Evolutionary conservation across 2,113 vertebrate species (phyloP), one percentile per base, ranked within the genome.

Genomic region (Toxotes chatareus): DNA sequence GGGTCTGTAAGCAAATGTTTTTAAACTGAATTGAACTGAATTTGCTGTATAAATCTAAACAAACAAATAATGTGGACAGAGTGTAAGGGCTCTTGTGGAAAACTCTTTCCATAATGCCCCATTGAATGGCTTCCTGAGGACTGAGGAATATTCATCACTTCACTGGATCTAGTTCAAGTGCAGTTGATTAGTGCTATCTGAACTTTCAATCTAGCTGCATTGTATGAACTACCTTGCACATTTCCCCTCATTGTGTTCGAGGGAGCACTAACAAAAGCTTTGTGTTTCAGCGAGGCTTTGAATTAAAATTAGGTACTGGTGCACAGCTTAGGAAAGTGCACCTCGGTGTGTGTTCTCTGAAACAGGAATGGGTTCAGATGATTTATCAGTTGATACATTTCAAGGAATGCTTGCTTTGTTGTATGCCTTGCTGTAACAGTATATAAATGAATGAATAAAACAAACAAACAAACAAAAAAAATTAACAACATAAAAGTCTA

Each of bases 191-290:
- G 42, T 74, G 64, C 75, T 86, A 92, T 93, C 93, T 85, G 32
- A 81, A 44, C 17, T 87, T 73, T 77, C 49, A 63, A 84, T 93
- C 90, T 81, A 0, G 34, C 75, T 69, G 14, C 86, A 84, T 80
- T 91, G 85, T 92, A 80, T 82, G 74, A 88, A 80, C 87, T 69
- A 83, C 89, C 74, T 85, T 80, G 80, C 63, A 84, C 61, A 36
- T 89, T 93, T 94, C 92, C 93, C 86, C 67, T 83, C 75, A 89
- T 94, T 94, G 93, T 94, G 19, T 76, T 85, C 27, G 23, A 76
- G 70, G 53, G 63, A 84, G 71, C 5, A 10, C 66, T 31, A 65
- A 49, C 64, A 40, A 53, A 78, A 56, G 60, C 59, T 56, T 51
- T 83, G 67, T 60, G 76, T 85, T 88, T 71, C 49, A 81, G 5